Evolutionary conservation across 1,140 invertebrate genomes (phyloP), one percentile per base, ranked within the genome.

Genomic region (Meloidogyne chitwoodi): DNA sequence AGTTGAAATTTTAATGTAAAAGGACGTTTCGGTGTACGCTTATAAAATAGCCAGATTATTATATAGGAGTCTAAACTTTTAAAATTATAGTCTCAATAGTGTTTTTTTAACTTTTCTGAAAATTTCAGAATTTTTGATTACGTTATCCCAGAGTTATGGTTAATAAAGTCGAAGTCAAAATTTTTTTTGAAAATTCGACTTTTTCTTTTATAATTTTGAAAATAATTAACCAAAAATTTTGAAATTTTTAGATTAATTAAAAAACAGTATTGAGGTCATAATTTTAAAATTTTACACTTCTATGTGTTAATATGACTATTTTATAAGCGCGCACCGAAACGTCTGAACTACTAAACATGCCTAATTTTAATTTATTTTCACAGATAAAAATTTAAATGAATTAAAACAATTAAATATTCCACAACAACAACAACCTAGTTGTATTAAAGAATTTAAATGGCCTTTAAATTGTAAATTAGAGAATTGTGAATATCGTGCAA

Each of bases 381-480:
- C 48, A 56, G 48, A 56, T 56, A 56, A 56, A 56, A 56, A 56
- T 56, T 8, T 22, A n/a, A 56, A 56, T n/a, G 48, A 56, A 56
- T 19, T 3, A 19, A 1, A 6, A 5, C n/a, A 19, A 22, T 56
- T n/a, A 56, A 56, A 56, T 56, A 19, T 56, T 56, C 90, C 92
- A 10, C 91, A 93, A 89, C 34, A 10, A 10, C 91, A 93, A 89
- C 34, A 10, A 10, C 75, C 92, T 26, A 62, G 62, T 8, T 87
- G 87, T 74, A 38, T 78, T 12, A 82, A 76, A n/a, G 83, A 85
- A 73, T 87, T 77, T 74, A 78, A 78, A 22, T 84, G 79, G 70
- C 87, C 87, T 14, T 72, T 74, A 2, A 76, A 72, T 26, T 87
- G 87, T 67, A 38, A 66, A 24, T 84, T 75, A 26, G 27, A 68